Evolutionary conservation across 2,888 invertebrate genomes (phyloP), one percentile per base, ranked within the genome.

Genomic region (Seira musarum): DNA sequence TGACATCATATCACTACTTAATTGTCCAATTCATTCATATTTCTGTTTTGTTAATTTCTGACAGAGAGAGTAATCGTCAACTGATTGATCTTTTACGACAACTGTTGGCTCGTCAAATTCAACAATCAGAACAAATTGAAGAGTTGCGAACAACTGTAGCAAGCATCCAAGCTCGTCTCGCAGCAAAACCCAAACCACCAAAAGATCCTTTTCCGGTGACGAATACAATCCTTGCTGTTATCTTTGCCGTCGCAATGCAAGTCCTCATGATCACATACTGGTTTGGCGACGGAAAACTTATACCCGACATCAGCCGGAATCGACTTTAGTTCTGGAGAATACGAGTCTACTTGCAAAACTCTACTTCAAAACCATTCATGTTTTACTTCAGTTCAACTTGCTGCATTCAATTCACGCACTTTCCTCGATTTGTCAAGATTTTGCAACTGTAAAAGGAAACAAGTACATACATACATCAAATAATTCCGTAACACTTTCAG

Each of bases 81-180:
- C 74, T 87, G 13, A 80, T 87, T 21, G 87, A 87, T 61, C 81
- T 87, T 46, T 82, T 87, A 15, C 85, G 86, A 13, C 87, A 87
- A 53, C 83, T 87, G 0, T 71, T 87, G 15, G 84, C 86, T 35
- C 80, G 85, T n/a, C 87, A 87, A 73, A 85, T 87, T 60, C 85
- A 87, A 57, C 87, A 87, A 67, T 86, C 87, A 0, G 87, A 87
- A 46, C 87, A 87, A 77, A 87, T 87, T n/a, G 85, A 85, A 61
- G 83, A 86, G 49, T 73, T 87, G 19, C 81, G 83, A 40, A 73
- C 80, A 10, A 83, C 86, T 8, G 87, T 87, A 15, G 84, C 84
- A 13, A 83, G 82, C 60, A 87, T 87, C 69, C 86, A 87, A 70
- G 85, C 85, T 1, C 69, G 79, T 57, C 81, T 87, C 46, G 30